A percentile compares a stretch with the other conserved stretches of the same genome.
Evolutionary conservation across 2,113 vertebrate species (phyloP).

Genomic region (Daubentonia madagascariensis): DNA sequence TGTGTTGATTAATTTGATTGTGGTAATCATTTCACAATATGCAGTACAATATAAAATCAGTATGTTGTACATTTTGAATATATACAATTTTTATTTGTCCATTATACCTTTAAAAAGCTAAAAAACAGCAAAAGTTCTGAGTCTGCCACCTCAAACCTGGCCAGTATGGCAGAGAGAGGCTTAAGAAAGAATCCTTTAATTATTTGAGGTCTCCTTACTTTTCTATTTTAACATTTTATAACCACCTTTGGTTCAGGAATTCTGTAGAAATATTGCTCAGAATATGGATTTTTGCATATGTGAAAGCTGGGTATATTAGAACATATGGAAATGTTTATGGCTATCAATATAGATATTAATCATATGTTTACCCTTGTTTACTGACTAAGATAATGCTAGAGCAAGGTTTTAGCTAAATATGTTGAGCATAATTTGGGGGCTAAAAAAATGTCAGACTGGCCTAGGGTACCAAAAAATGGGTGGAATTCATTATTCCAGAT

Average conservation of each 20-base stretch:
- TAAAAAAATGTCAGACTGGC: background rate
- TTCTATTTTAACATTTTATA: background rate
- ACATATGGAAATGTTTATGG: background rate
- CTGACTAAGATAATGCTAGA: background rate
- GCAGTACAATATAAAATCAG: background rate
- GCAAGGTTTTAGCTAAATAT: background rate
- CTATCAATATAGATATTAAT: background rate
- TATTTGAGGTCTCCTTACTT: background rate
- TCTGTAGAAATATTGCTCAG: background rate
- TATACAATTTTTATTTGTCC: background rate
- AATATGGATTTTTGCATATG: background rate
- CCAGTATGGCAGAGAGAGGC: background rate
- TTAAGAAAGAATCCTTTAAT: background rate
- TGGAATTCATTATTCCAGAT: background rate
- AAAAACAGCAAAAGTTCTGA: background rate
- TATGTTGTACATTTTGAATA: background rate
- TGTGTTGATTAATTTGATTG: background rate
- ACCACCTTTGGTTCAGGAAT: background rate
- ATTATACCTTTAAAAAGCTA: background rate
- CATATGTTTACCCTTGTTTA: background rate
- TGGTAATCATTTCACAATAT: background rate
- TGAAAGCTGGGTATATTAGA: background rate
- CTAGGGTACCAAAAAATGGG: background rate
- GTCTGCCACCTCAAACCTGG: background rate
- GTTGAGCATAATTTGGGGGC: background rate